Conservation (phyloP, 2,113 vertebrate genomes). For the Chrysemys picta region DNA sequence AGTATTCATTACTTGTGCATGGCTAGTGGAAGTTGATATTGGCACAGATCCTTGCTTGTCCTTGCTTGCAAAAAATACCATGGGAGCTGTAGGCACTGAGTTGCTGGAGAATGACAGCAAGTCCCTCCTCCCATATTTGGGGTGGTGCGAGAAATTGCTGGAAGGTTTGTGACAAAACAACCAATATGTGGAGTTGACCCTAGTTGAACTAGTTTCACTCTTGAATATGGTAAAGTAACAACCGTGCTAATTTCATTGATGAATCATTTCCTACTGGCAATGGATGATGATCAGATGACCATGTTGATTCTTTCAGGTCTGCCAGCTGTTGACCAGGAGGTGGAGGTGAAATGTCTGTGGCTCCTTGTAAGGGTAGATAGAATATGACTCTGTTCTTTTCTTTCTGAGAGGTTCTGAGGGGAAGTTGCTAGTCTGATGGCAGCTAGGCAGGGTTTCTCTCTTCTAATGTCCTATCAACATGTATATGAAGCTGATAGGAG, state of each 20-base stretch:
- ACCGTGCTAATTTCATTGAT: not conserved
- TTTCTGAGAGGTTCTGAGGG: not conserved
- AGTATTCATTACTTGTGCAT: not conserved
- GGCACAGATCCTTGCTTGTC: not conserved
- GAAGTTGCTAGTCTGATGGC: not conserved
- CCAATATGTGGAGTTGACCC: not conserved
- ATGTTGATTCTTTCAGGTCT: not conserved
- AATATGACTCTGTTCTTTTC: not conserved
- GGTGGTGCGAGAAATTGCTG: not conserved
- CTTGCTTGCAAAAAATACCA: not conserved
- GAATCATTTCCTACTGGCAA: not conserved
- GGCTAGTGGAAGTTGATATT: not conserved
- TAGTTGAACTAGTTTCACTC: not conserved
- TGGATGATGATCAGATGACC: not conserved
- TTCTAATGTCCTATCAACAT: not conserved
- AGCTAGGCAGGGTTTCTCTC: too few species aligned
- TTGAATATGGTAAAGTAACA: not conserved
- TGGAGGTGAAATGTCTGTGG: not conserved
- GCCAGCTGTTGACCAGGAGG: not conserved
- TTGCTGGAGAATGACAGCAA: not conserved
- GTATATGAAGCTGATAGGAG: not conserved
- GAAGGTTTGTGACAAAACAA: not conserved
- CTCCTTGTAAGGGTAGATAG: not conserved
- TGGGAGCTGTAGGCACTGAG: not conserved
- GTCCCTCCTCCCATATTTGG: not conserved